Evolutionary conservation across 1,140 invertebrate genomes (phyloP).

Genomic region (Onthophagus taurus): DNA sequence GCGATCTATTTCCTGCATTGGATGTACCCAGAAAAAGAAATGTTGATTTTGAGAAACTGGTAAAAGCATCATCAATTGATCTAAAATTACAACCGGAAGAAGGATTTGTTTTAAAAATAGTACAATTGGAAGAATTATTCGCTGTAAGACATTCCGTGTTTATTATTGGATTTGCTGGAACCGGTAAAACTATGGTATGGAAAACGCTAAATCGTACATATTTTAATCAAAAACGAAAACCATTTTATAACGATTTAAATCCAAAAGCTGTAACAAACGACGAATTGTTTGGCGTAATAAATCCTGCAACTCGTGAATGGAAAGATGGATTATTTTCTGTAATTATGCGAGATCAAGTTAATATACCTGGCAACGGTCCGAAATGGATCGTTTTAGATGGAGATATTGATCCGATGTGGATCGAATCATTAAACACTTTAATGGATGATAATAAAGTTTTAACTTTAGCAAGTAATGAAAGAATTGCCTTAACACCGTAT

Average conservation of each 20-base stretch:
- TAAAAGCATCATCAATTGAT: conserved; percentile 67
- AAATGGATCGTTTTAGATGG: conserved; percentile 96
- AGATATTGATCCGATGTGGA: conserved; percentile 97
- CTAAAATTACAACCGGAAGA: conserved; percentile 86
- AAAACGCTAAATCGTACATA: conserved; percentile 81
- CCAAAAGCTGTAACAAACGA: conserved; percentile 95
- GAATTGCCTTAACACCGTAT: conserved; percentile 80
- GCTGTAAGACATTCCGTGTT: conserved; percentile 93
- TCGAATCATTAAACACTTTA: conserved; percentile 83
- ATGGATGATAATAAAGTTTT: conserved; percentile 84
- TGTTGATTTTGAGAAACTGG: conserved; percentile 71
- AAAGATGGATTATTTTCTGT: conserved; percentile 91
- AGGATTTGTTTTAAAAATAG: conserved; percentile 78
- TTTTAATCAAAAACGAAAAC: conserved; percentile 63
- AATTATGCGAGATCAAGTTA: conserved; percentile 87
- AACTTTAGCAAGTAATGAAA: conserved; percentile 87
- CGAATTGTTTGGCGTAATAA: conserved; percentile 92
- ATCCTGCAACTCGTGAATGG: conserved; percentile 92
- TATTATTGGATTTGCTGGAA: conserved; percentile 84
- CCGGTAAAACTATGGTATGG: conserved; percentile 90
- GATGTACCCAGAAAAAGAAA: conserved; percentile 80
- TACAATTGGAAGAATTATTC: conserved; percentile 86
- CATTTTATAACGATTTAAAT: conserved; percentile 81
- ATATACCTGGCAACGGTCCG: conserved; percentile 72
- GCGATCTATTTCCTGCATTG: conserved; percentile 80